Conservation (phyloP, 2,888 invertebrate species). For the Pseudoips prasinana region DNA sequence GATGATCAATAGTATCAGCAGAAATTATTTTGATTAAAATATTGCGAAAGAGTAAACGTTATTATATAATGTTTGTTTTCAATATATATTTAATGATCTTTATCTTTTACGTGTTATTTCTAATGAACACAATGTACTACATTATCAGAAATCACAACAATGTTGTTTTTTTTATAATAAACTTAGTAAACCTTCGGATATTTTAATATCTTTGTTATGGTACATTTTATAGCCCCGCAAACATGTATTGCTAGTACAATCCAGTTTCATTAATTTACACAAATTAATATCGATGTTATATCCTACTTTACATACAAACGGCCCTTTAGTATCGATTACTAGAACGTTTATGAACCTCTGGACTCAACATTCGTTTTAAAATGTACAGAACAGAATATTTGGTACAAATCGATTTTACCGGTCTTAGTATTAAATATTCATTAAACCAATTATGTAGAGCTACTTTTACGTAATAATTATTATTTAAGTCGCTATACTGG, state of each 20-base stretch:
- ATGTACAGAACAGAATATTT: constrained; percentile 13
- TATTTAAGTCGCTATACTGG: too few species aligned
- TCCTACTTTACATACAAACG: constrained; percentile 12
- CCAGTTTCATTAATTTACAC: constrained; percentile 24
- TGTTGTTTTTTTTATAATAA: too few species aligned
- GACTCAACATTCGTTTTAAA: constrained; percentile 7
- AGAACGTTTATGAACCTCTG: constrained; percentile 4
- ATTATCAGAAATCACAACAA: too few species aligned
- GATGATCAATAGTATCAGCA: too few species aligned
- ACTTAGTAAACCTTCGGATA: neutral
- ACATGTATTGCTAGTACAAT: constrained; percentile 5
- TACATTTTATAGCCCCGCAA: constrained; percentile 5
- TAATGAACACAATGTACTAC: too few species aligned
- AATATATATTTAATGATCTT: too few species aligned
- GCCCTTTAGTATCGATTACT: constrained; percentile 7
- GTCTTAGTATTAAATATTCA: constrained; percentile 2
- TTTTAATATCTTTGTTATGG: constrained; percentile 7
- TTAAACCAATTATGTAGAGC: too few species aligned
- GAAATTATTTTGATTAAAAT: too few species aligned
- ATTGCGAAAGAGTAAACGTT: too few species aligned
- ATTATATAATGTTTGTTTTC: too few species aligned
- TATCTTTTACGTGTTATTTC: too few species aligned
- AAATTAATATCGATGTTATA: constrained; percentile 11
- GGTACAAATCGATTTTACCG: constrained; percentile 11
- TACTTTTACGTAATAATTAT: too few species aligned